phyloP scores from a whole-genome alignment of 2,888 invertebrate species.

The Drosophila melanosoma region DNA sequence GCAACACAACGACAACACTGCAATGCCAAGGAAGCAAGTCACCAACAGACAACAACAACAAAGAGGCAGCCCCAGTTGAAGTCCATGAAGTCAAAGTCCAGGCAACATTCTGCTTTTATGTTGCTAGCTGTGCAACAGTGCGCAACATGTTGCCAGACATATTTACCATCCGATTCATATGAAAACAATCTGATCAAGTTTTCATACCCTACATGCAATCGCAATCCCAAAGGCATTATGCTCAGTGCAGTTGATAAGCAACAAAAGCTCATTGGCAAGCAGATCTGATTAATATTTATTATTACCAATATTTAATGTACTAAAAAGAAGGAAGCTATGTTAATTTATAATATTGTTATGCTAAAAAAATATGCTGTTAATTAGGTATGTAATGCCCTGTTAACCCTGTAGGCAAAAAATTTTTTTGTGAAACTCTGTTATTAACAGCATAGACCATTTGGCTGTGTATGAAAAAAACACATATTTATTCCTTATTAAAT shows the following conservation, averaged over 20 bases:
- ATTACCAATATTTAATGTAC: neutral
- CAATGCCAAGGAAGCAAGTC: conserved; percentile 2
- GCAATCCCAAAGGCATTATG: neutral
- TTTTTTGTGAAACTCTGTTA: neutral
- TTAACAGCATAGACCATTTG: neutral
- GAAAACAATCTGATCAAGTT: conserved; percentile 34
- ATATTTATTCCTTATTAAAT: neutral
- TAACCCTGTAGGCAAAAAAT: neutral
- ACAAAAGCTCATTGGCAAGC: neutral
- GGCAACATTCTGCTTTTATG: conserved; percentile 17
- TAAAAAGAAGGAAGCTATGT: neutral
- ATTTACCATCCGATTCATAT: conserved; percentile 32
- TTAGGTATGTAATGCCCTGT: neutral
- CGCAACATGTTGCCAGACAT: conserved; percentile 47
- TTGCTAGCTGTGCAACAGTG: conserved; percentile 14
- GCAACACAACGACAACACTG: conserved; percentile 47
- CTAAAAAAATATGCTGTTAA: neutral
- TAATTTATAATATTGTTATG: neutral
- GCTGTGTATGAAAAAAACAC: neutral
- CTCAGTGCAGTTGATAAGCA: neutral
- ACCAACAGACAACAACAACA: conserved; percentile 27
- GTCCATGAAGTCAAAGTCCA: conserved; percentile 34
- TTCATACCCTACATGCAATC: conserved; percentile 2
- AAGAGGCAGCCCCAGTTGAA: conserved; percentile 31
- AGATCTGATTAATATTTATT: neutral